These are phyloP conservation scores for Solenodon paradoxus DNA, from an alignment of 2,113 vertebrate species.

Conservation along the genomic window DNA sequence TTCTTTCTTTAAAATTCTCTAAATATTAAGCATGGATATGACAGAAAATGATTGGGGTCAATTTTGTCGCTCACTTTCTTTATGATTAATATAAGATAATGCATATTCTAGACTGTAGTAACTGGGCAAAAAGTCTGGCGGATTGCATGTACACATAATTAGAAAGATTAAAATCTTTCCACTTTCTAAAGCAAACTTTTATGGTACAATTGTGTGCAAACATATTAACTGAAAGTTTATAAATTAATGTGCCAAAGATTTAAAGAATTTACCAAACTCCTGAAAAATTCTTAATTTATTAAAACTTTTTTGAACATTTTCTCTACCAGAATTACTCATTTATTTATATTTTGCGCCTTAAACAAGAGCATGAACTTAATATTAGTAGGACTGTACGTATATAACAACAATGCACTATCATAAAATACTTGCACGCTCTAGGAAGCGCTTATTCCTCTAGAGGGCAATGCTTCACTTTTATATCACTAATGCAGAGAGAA, in stretches of 20 bases:
- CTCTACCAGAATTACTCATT: neutral
- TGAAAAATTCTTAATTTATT: conserved; percentile 12
- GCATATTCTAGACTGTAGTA: neutral
- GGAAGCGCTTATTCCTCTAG: conserved; percentile 65
- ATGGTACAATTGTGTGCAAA: neutral
- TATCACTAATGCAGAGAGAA: neutral
- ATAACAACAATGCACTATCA: neutral
- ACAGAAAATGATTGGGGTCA: neutral
- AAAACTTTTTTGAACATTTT: neutral
- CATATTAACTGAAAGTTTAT: neutral
- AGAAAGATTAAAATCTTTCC: neutral
- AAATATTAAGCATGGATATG: conserved; percentile 2
- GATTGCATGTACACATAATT: neutral
- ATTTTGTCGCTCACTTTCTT: conserved; percentile 18
- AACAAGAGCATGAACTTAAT: neutral
- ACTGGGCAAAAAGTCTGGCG: neutral
- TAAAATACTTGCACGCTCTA: neutral
- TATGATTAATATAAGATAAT: neutral
- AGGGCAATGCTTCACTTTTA: conserved; percentile 68
- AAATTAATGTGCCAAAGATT: neutral
- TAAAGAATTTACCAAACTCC: neutral
- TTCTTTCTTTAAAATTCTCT: conserved; percentile 20
- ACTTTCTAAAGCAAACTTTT: neutral
- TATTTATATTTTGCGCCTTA: neutral
- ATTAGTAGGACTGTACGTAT: neutral